Evolutionary conservation across 1,140 invertebrate genomes (phyloP).

Genomic region (Temnothorax nylanderi): DNA sequence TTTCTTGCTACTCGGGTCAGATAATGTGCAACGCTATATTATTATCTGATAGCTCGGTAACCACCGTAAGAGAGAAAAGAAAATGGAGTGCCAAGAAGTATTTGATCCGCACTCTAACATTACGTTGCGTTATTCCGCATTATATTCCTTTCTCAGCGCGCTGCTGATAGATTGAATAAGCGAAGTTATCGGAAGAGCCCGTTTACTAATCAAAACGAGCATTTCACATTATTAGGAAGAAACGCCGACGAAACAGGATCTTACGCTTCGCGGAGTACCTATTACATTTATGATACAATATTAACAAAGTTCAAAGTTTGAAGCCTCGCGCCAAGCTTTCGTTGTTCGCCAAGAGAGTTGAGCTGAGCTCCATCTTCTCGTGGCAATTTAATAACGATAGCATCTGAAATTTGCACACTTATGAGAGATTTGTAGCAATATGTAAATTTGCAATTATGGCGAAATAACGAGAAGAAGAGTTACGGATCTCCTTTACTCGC

Average conservation of each 20-base stretch:
- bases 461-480: not conserved
- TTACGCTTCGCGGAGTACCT: slow-evolving; percentile 14
- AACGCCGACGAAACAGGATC: not conserved
- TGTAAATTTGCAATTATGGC: slow-evolving; percentile 30
- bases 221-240: slow-evolving; percentile 47
- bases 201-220: slow-evolving; percentile 24
- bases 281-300: slow-evolving; percentile 1
- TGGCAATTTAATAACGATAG: slow-evolving; percentile 23
- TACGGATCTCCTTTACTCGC: not conserved
- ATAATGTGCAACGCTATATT: slow-evolving; percentile 51
- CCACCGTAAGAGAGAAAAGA: slow-evolving; percentile 34
- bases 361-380: not conserved
- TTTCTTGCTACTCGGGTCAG: slow-evolving; percentile 58
- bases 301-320: slow-evolving; percentile 1
- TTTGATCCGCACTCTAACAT: slow-evolving; percentile 35
- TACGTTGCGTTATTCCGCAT: slow-evolving; percentile 40
- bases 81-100: slow-evolving; percentile 50
- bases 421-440: slow-evolving; percentile 34
- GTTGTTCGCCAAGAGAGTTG: not conserved
- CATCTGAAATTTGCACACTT: slow-evolving; percentile 25
- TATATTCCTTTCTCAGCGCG: slow-evolving; percentile 16
- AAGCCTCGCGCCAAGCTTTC: not conserved
- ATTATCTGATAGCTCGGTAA: slow-evolving; percentile 55
- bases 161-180: slow-evolving; percentile 25
- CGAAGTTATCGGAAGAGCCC: slow-evolving; percentile 24